These are phyloP conservation scores for Porites rus DNA, from an alignment of 92 coral and sea anemone genomes.

Conservation along the genomic window DNA sequence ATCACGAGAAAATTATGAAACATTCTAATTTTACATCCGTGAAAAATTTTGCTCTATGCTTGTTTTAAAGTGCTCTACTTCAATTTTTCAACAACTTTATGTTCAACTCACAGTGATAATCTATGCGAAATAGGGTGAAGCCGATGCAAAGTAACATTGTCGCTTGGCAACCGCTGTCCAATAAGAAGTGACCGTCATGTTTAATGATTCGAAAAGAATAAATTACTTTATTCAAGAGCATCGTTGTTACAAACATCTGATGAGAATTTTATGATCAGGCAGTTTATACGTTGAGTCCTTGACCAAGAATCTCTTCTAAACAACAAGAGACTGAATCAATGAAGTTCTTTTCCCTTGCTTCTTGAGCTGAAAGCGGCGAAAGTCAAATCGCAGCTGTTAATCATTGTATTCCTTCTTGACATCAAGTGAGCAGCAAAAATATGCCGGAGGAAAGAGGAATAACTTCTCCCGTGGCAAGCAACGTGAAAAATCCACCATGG, in stretches of 20 bases:
- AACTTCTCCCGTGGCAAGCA: slow-evolving; percentile 72
- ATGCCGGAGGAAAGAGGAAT: slow-evolving; percentile 65
- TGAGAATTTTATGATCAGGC: neutral
- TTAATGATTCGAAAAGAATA: slow-evolving; percentile 32
- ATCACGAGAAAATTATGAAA: too few species aligned
- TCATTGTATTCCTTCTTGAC: slow-evolving; percentile 15
- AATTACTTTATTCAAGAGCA: neutral
- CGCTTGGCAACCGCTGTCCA: slow-evolving; percentile 42
- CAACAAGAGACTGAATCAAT: slow-evolving; percentile 3
- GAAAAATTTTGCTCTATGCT: neutral
- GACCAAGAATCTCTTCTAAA: neutral
- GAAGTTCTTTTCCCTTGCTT: neutral
- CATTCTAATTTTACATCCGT: neutral
- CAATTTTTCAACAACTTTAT: neutral
- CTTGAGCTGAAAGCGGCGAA: slow-evolving; percentile 16
- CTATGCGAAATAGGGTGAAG: neutral
- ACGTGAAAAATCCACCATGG: slow-evolving; percentile 93
- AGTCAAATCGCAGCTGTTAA: slow-evolving; percentile 8
- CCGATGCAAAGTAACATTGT: neutral
- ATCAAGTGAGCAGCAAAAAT: slow-evolving; percentile 22
- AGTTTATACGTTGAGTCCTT: neutral
- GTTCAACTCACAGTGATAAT: neutral
- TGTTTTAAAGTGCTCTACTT: too few species aligned
- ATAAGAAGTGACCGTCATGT: slow-evolving; percentile 32
- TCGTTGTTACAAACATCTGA: neutral